Conservation (phyloP, 1,140 invertebrate species). For the Zaprionus ornatus region DNA sequence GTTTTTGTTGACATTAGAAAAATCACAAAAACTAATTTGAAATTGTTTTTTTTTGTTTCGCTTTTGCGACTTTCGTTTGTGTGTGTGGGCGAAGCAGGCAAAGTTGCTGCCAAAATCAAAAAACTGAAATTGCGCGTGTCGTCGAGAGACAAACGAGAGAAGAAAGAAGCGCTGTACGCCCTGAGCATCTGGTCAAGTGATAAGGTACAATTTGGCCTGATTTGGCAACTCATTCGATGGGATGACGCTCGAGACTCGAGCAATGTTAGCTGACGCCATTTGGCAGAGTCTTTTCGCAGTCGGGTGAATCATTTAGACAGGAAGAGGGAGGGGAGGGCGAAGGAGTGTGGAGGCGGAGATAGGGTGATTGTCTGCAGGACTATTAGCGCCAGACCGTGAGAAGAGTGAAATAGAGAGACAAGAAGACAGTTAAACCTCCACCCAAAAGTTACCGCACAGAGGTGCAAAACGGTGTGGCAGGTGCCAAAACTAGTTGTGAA, state of each 20-base stretch:
- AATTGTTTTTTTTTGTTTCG: conserved; percentile 1
- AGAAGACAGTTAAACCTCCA: not conserved
- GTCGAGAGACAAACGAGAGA: not conserved
- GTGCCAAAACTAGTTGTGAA: not conserved
- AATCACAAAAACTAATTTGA: conserved; percentile 7
- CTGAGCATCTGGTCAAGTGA: conserved; percentile 23
- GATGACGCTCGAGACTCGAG: not conserved
- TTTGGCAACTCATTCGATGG: conserved; percentile 27
- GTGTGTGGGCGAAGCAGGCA: not conserved
- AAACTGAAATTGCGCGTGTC: conserved; percentile 38
- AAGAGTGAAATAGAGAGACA: not conserved
- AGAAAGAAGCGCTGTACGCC: not conserved
- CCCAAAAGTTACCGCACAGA: not conserved
- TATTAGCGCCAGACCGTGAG: not conserved
- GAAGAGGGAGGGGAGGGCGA: not conserved
- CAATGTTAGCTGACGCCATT: conserved; percentile 29
- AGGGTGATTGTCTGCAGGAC: not conserved
- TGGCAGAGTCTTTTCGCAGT: conserved; percentile 7
- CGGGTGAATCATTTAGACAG: not conserved
- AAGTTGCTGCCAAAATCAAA: conserved; percentile 4
- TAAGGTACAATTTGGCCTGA: conserved; percentile 22
- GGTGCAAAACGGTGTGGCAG: not conserved
- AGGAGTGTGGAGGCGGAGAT: not conserved
- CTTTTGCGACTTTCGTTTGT: not conserved
- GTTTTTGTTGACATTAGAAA: conserved; percentile 31